phyloP scores from a whole-genome alignment of 2,113 vertebrate species.

The Saguinus midas region DNA sequence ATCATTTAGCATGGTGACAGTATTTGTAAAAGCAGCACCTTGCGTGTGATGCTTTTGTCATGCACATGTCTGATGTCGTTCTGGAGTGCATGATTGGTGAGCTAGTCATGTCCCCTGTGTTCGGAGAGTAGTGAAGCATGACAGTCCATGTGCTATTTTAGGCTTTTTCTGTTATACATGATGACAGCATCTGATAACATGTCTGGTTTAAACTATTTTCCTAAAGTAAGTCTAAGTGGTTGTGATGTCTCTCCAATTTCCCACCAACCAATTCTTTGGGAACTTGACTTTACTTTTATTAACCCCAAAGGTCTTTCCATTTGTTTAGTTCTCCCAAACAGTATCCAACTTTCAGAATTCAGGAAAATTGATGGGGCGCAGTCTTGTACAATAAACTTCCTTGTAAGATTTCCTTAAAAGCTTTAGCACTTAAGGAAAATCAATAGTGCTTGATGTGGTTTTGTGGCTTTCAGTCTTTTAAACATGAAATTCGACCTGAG shows the following conservation, averaged over 20 bases:
- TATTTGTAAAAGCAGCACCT: constrained; percentile 72
- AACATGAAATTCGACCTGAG: constrained; percentile 77
- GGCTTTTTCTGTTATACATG: constrained; percentile 53
- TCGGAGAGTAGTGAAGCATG: constrained; percentile 65
- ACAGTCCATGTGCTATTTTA: constrained; percentile 21
- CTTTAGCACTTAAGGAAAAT: constrained; percentile 84
- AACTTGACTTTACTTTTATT: constrained; percentile 77
- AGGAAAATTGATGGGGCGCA: constrained; percentile 74
- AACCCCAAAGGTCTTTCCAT: constrained; percentile 74
- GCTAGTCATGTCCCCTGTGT: not conserved
- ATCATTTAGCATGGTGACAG: constrained; percentile 71
- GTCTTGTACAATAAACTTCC: constrained; percentile 51
- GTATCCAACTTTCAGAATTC: constrained; percentile 70
- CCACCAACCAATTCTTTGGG: constrained; percentile 68
- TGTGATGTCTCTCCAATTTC: constrained; percentile 73
- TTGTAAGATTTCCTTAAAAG: constrained; percentile 81
- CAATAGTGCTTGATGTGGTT: constrained; percentile 78
- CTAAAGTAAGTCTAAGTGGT: constrained; percentile 61
- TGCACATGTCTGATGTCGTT: constrained; percentile 56
- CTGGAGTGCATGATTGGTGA: constrained; percentile 48
- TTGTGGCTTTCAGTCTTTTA: constrained; percentile 70
- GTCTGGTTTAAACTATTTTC: constrained; percentile 18
- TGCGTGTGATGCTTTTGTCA: constrained; percentile 49
- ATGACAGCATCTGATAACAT: constrained; percentile 62
- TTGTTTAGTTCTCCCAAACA: constrained; percentile 76